Evolutionary conservation across 2,797 vertebrate species (phyloP), one percentile per base, ranked within the genome.

Genomic region (Limosa lapponica): DNA sequence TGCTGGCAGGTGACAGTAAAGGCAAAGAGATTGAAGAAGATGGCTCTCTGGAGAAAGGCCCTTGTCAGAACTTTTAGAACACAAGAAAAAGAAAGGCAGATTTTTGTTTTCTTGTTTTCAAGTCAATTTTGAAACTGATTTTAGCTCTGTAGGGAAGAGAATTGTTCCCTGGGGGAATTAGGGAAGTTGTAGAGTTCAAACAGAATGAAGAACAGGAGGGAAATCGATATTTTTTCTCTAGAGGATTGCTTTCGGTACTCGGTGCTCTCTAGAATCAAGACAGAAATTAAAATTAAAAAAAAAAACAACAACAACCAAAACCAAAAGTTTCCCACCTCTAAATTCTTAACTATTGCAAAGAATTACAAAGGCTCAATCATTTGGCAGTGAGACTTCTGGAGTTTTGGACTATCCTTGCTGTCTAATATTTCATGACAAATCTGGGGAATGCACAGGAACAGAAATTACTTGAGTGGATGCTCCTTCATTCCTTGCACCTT

Each of bases 51-150:
- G 97, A 97, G 97, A 96, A 97, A 95, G 96, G 74, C 79, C 62
- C 93, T 95, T 97, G 97, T 97, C 97, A 97, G 96, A 93, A 96
- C 79, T 97, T 94, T 90, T 93, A 94, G 87, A 97, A 95, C 87
- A 79, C 77, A 84, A 74, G 86, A 80, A 93, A 96, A 95, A 97
- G 92, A 97, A 96, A 95, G 72, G 87, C 82, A 92, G 93, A 96
- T 95, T 97, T 97, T 94, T 96, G 94, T 94, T 95, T 97, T 96
- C 93, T 85, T 96, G 88, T 96, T 94, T 96, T 92, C 87, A 93
- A 97, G 96, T 92, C 96, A 96, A 95, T 94, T 96, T 96, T 96
- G 87, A 97, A 96, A 95, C 72, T 91, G 92, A 95, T 66, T 83
- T 93, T 90, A 74, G 85, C 83, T 97, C 95, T 95, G 61, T 65